A percentile compares a stretch with the other conserved stretches of the same genome.
Evolutionary conservation across 2,888 invertebrate genomes (phyloP).

Genomic region (Fabriciana adippe): DNA sequence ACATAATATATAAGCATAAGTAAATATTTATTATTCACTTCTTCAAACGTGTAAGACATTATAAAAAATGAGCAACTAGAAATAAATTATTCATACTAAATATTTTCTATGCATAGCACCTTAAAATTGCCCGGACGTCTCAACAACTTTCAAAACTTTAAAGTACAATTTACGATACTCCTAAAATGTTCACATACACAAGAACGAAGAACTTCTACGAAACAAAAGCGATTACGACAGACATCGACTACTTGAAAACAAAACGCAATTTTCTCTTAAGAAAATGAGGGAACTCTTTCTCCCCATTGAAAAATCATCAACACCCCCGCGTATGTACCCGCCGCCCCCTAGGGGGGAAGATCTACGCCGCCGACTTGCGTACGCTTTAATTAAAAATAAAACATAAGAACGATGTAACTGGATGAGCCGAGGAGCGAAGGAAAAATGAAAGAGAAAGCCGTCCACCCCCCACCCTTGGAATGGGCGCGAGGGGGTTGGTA

Average conservation of each 20-base stretch:
- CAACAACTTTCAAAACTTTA: slow-evolving; percentile 71
- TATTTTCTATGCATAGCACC: slow-evolving; percentile 57
- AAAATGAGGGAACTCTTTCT: slow-evolving; percentile 83
- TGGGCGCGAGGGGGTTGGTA: slow-evolving; percentile 55
- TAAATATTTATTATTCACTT: too few species aligned
- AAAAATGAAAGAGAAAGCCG: slow-evolving; percentile 83
- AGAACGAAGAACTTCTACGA: slow-evolving; percentile 66
- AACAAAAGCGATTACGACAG: slow-evolving; percentile 83
- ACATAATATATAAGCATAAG: too few species aligned
- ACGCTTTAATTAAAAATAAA: slow-evolving; percentile 83
- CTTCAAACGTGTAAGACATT: background rate
- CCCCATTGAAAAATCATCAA: slow-evolving; percentile 83
- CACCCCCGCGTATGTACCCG: slow-evolving; percentile 79
- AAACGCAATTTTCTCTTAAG: slow-evolving; percentile 83
- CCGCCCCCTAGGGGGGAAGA: slow-evolving; percentile 64
- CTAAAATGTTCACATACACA: slow-evolving; percentile 69
- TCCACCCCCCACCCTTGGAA: slow-evolving; percentile 62
- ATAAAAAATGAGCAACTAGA: background rate
- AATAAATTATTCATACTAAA: slow-evolving; percentile 37
- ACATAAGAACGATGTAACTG: slow-evolving; percentile 83
- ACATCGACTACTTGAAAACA: slow-evolving; percentile 83
- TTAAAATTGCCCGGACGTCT: slow-evolving; percentile 59
- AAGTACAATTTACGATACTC: slow-evolving; percentile 73
- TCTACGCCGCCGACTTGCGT: slow-evolving; percentile 82
- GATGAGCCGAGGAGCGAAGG: slow-evolving; percentile 83